These are phyloP conservation scores for Drosophila quasianomalipes DNA, from an alignment of 2,888 invertebrate genomes.

Conservation along the genomic window DNA sequence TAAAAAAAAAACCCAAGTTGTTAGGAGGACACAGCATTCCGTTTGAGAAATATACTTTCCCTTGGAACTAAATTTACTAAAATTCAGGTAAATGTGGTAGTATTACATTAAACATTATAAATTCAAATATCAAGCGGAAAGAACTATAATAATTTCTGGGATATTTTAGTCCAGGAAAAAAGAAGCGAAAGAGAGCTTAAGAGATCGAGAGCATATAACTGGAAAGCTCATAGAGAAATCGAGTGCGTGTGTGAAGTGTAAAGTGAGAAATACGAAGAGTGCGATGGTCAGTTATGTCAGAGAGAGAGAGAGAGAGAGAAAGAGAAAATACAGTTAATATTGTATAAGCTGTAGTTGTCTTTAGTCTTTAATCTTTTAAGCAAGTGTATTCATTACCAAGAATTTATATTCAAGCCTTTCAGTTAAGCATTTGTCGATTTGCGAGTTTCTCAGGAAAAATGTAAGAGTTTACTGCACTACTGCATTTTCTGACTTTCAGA, in stretches of 20 bases:
- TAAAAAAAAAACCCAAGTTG: background rate
- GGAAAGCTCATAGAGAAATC: background rate
- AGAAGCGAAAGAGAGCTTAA: background rate
- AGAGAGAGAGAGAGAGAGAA: background rate
- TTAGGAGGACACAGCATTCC: too few relatives aligned
- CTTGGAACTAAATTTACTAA: background rate
- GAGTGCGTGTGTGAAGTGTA: background rate
- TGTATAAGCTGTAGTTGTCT: background rate
- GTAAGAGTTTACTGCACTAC: background rate
- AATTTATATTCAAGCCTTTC: background rate
- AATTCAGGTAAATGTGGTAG: background rate
- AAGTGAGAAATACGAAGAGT: background rate
- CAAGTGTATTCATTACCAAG: background rate
- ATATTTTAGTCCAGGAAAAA: background rate
- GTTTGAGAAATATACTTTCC: background rate
- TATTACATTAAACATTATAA: background rate
- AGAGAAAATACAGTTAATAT: background rate
- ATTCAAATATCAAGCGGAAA: background rate
- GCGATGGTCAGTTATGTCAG: background rate
- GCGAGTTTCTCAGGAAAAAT: background rate
- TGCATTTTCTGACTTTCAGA: background rate
- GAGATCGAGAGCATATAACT: background rate
- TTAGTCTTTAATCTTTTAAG: background rate
- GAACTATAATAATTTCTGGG: background rate
- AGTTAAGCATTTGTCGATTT: background rate